These are phyloP conservation scores for Trichogramma dendrolimi DNA, from an alignment of 2,888 invertebrate genomes.

Conservation along the genomic window DNA sequence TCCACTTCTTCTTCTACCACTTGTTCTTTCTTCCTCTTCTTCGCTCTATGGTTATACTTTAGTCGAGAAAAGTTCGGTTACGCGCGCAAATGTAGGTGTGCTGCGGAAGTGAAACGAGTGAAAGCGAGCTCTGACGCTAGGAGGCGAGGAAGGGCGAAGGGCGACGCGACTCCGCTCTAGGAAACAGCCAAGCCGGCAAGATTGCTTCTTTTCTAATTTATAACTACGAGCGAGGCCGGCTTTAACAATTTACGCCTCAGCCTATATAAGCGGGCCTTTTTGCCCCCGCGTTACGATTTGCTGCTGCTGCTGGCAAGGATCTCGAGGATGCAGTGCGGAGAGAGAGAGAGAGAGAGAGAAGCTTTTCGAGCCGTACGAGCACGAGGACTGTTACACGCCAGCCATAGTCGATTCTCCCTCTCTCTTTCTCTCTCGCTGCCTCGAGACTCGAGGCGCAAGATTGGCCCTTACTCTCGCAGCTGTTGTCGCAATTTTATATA, in stretches of 20 bases:
- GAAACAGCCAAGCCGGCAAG: constrained; percentile 41
- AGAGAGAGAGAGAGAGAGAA: constrained; percentile 17
- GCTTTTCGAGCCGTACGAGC: constrained; percentile 38
- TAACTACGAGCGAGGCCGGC: constrained; percentile 48
- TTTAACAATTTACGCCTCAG: constrained; percentile 50
- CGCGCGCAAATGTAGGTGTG: not conserved
- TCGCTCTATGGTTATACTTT: not conserved
- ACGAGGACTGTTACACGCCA: constrained; percentile 36
- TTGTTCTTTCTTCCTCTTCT: constrained; percentile 8
- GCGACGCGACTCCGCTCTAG: constrained; percentile 25
- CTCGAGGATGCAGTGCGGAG: too few relatives aligned
- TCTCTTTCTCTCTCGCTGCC: constrained; percentile 21
- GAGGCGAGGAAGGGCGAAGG: constrained; percentile 9
- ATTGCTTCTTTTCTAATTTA: constrained; percentile 52
- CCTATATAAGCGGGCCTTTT: constrained; percentile 21
- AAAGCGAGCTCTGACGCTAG: constrained; percentile 6
- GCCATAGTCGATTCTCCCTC: constrained; percentile 29
- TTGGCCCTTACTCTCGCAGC: too few relatives aligned
- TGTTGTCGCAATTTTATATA: too few relatives aligned
- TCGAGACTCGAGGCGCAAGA: too few relatives aligned
- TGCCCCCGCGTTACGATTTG: constrained; percentile 14
- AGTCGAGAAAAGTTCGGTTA: constrained; percentile 15
- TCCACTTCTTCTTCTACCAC: not conserved
- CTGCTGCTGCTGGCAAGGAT: too few relatives aligned
- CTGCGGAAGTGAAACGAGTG: constrained; percentile 4